Percentiles rank a stretch among this genome's conserved stretches.
These are phyloP conservation scores for Oncorhynchus tshawytscha DNA, from an alignment of 2,113 vertebrate genomes.

Conservation along the genomic window DNA sequence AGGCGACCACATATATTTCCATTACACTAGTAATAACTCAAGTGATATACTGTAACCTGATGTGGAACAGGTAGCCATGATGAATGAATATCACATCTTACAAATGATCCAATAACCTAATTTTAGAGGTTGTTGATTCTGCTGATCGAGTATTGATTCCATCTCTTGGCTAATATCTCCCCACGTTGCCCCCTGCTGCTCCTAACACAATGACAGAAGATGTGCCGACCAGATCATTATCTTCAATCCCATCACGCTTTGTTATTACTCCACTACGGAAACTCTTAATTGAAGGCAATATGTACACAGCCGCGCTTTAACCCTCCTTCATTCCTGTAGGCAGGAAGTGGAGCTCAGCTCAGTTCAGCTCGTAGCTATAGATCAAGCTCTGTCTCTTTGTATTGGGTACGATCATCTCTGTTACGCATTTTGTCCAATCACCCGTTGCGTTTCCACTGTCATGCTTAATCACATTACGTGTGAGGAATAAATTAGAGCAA, in stretches of 20 bases:
- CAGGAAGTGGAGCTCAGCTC: constrained; percentile 5
- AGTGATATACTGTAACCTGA: constrained; percentile 55
- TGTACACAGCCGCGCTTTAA: constrained; percentile 13
- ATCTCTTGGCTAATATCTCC: constrained; percentile 34
- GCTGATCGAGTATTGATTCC: constrained; percentile 43
- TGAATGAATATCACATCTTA: constrained; percentile 47
- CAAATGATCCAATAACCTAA: constrained; percentile 51
- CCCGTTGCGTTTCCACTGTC: constrained; percentile 10
- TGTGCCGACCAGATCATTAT: constrained; percentile 19
- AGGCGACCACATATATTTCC: constrained; percentile 50
- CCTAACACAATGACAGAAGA: neutral
- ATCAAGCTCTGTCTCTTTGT: constrained; percentile 18
- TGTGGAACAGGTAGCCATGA: constrained; percentile 52
- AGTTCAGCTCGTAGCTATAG: neutral
- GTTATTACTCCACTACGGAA: constrained; percentile 28
- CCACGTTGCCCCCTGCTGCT: neutral
- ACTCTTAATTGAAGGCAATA: constrained; percentile 14
- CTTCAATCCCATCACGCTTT: constrained; percentile 33
- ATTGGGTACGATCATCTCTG: constrained; percentile 2
- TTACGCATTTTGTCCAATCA: neutral
- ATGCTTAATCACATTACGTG: neutral
- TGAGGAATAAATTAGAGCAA: no score
- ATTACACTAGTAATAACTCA: constrained; percentile 49
- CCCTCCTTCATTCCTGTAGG: constrained; percentile 13
- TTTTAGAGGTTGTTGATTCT: constrained; percentile 50